Evolutionary conservation across 37 sponge, comb jelly and placozoan genomes (phyloP).

Genomic region (Dysidea cf. avara): DNA sequence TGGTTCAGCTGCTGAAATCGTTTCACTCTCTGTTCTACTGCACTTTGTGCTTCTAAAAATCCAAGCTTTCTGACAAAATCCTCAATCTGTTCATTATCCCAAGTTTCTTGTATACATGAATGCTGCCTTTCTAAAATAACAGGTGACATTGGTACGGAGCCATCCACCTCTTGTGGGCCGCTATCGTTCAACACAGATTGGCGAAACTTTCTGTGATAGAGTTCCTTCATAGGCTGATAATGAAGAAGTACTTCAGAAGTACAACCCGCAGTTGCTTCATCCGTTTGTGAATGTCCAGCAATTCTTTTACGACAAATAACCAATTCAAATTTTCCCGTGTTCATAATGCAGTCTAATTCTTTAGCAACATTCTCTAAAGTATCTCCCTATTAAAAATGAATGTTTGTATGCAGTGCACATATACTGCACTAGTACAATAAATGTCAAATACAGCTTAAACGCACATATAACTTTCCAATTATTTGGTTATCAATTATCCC

Average conservation of each 20-base stretch:
- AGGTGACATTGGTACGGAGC: too few relatives aligned
- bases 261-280: background rate
- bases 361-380: constrained; percentile 72
- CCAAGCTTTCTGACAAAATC: constrained; percentile 83
- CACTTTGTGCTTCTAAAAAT: constrained; percentile 63
- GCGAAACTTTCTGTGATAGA: too few relatives aligned
- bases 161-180: too few relatives aligned
- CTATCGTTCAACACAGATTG: too few relatives aligned
- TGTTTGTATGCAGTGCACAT: too few relatives aligned
- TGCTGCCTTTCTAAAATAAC: too few relatives aligned
- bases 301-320: background rate
- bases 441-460: too few relatives aligned
- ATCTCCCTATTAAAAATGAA: constrained; percentile 51
- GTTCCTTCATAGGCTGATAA: constrained; percentile 8
- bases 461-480: too few relatives aligned
- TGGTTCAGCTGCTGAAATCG: constrained; percentile 51
- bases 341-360: constrained; percentile 57
- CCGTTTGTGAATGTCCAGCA: too few relatives aligned
- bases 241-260: constrained; percentile 12
- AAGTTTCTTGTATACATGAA: background rate
- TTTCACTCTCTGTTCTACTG: constrained; percentile 15
- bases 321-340: constrained; percentile 61
- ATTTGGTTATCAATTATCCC: too few relatives aligned
- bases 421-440: too few relatives aligned
- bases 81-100: constrained; percentile 53